Evolutionary conservation across 2,888 invertebrate species (phyloP).

Genomic region (Drosophila nigricruria): DNA sequence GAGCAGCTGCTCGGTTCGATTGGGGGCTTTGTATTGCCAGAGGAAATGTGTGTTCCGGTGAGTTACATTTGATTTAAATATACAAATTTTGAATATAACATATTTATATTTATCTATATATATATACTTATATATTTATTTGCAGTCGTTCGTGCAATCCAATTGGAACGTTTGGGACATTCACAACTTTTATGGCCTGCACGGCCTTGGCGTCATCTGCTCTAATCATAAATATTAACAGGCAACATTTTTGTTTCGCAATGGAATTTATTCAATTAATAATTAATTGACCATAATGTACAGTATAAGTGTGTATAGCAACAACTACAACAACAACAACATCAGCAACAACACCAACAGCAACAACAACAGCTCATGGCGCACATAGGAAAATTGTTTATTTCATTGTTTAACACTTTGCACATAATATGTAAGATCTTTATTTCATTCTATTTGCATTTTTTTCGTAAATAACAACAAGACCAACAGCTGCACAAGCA

Average conservation of each 20-base stretch:
- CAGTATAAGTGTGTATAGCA: constrained; percentile 56
- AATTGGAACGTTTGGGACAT: constrained; percentile 38
- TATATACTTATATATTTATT: no score
- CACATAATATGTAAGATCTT: constrained; percentile 61
- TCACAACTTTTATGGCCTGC: constrained; percentile 11
- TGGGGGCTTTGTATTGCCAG: constrained; percentile 36
- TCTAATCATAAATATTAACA: constrained; percentile 75
- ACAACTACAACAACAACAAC: constrained; percentile 12
- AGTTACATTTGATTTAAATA: constrained; percentile 32
- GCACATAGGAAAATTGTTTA: constrained; percentile 48
- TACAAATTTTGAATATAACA: constrained; percentile 1
- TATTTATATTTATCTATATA: constrained; percentile 15
- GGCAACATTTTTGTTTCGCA: constrained; percentile 63
- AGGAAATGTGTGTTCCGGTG: constrained; percentile 43
- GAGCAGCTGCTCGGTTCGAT: constrained; percentile 38
- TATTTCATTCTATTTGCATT: constrained; percentile 60
- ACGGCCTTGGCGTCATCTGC: constrained; percentile 68
- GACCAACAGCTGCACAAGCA: constrained; percentile 53
- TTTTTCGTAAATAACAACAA: constrained; percentile 58
- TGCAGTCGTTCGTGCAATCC: constrained; percentile 44
- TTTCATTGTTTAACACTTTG: constrained; percentile 65
- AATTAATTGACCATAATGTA: constrained; percentile 75
- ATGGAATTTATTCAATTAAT: constrained; percentile 64
- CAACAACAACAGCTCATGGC: constrained; percentile 34
- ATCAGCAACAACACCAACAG: constrained; percentile 2